These are phyloP conservation scores for Euglossa dilemma DNA, from an alignment of 1,140 invertebrate species.

Conservation along the genomic window DNA sequence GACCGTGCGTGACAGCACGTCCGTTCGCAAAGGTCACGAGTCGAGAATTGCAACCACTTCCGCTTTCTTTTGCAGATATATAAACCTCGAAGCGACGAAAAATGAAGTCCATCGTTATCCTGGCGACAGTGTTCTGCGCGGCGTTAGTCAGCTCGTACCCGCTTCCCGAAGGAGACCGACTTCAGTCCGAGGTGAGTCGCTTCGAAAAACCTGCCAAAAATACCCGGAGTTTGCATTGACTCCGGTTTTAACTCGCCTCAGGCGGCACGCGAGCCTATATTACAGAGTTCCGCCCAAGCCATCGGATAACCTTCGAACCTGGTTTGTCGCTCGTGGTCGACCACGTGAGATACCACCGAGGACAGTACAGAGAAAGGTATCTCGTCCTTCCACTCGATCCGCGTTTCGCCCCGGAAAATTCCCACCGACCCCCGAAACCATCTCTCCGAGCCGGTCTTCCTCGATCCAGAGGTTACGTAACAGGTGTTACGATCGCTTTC, in stretches of 20 bases:
- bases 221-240: no score
- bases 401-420: background rate
- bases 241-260: no score
- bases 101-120: constrained; percentile 73
- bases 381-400: no score
- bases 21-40: background rate
- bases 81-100: constrained; percentile 15
- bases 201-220: background rate
- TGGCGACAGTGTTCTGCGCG: constrained; percentile 71
- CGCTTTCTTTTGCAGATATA: constrained; percentile 51
- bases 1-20: background rate
- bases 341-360: no score
- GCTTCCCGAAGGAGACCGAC: constrained; percentile 68
- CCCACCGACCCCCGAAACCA: background rate
- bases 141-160: constrained; percentile 74
- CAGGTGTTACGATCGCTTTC: constrained; percentile 47
- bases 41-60: background rate
- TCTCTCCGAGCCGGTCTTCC: background rate
- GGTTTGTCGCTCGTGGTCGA: no score
- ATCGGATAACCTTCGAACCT: no score
- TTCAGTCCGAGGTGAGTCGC: constrained; percentile 76
- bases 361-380: background rate
- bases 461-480: constrained; percentile 24
- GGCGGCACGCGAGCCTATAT: no score
- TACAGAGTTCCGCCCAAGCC: no score